These are phyloP conservation scores for Aethes cnicana DNA, from an alignment of 2,888 invertebrate species.

Conservation along the genomic window DNA sequence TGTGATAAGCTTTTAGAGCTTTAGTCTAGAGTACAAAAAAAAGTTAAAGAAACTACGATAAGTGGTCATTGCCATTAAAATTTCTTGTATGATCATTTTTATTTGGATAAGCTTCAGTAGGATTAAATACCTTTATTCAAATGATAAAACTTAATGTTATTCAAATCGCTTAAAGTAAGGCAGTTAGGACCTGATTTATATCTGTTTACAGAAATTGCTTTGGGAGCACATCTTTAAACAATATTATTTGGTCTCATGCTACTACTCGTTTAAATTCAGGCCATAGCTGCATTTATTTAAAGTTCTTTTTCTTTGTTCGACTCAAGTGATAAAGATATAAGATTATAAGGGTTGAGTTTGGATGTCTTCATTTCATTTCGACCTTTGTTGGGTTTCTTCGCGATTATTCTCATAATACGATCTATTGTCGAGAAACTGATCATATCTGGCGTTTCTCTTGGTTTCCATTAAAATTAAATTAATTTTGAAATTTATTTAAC, in stretches of 20 bases:
- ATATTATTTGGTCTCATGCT: slow-evolving; percentile 10
- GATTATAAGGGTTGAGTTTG: slow-evolving; percentile 53
- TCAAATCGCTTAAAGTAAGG: slow-evolving; percentile 31
- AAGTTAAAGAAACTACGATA: too few relatives aligned
- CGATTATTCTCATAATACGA: neutral
- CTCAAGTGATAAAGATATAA: slow-evolving; percentile 43
- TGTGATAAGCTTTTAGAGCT: too few relatives aligned
- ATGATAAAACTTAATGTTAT: slow-evolving; percentile 14
- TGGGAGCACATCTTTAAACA: slow-evolving; percentile 38
- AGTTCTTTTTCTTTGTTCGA: slow-evolving; percentile 7
- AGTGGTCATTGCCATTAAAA: too few relatives aligned
- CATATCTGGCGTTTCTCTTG: neutral
- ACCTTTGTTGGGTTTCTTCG: slow-evolving; percentile 17
- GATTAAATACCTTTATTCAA: neutral
- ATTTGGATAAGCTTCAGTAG: neutral
- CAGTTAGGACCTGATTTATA: slow-evolving; percentile 46
- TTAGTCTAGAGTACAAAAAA: too few relatives aligned
- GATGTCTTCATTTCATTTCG: slow-evolving; percentile 61
- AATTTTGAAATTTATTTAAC: too few relatives aligned
- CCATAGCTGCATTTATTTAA: slow-evolving; percentile 13
- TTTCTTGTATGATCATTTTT: too few relatives aligned
- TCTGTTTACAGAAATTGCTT: slow-evolving; percentile 44
- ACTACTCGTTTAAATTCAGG: neutral
- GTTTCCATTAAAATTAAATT: slow-evolving; percentile 13
- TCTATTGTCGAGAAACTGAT: slow-evolving; percentile 6